Percentiles rank a stretch among this genome's conserved stretches.
Conservation (phyloP, 2,113 vertebrate genomes). For the Micromys minutus region DNA sequence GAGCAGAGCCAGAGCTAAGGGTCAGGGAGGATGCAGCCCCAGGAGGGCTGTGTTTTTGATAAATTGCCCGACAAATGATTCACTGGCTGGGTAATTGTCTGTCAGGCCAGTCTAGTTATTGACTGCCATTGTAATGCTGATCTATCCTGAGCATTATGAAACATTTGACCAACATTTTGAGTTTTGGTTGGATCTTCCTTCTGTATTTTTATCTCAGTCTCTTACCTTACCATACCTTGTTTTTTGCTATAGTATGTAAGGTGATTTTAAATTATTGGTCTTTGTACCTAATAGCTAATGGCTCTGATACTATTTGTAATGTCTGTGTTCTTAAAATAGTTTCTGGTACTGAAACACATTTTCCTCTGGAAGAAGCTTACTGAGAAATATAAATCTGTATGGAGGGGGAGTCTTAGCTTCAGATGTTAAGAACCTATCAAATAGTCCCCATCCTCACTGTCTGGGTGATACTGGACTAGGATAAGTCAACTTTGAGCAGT, state of each 20-base stretch:
- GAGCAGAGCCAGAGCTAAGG: neutral
- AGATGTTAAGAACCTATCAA: neutral
- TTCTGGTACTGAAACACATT: neutral
- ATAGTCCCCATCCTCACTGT: neutral
- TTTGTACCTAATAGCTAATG: neutral
- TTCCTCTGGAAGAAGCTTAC: conserved; percentile 3
- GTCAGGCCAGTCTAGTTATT: neutral
- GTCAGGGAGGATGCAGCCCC: neutral
- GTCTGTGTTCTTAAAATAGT: neutral
- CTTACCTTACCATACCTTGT: neutral
- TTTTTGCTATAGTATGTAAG: neutral
- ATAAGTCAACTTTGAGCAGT: neutral
- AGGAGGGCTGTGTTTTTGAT: neutral
- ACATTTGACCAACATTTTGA: neutral
- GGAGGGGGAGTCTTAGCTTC: neutral
- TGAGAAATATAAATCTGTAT: neutral
- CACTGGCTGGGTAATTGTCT: neutral
- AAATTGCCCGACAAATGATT: conserved; percentile 17
- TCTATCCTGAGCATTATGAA: conserved; percentile 39
- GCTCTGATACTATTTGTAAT: conserved; percentile 10
- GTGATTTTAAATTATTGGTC: conserved; percentile 25
- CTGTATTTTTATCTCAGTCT: conserved; percentile 29
- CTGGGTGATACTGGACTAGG: neutral
- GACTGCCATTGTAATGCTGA: neutral
- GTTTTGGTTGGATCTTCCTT: conserved; percentile 17